phyloP scores from a whole-genome alignment of 2,888 invertebrate species.

The Hartigia nigra region DNA sequence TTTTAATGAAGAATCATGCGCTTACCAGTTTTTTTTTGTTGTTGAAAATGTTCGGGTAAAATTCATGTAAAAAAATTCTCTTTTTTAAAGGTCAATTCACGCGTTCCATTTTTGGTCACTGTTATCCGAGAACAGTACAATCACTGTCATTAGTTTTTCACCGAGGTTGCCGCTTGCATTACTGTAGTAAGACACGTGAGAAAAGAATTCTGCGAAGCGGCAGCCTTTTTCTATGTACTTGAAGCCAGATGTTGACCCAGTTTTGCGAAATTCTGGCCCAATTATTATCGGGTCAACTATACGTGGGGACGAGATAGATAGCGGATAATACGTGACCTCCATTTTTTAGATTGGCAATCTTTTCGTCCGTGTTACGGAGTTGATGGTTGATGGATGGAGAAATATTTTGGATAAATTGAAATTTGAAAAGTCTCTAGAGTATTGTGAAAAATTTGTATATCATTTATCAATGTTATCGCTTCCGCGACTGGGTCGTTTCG shows the following conservation, averaged over 20 bases:
- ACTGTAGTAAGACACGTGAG: neutral
- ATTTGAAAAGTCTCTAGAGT: no score
- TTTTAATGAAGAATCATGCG: no score
- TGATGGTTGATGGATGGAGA: neutral
- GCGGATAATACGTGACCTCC: neutral
- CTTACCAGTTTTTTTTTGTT: no score
- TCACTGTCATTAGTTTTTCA: neutral
- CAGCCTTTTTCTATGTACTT: neutral
- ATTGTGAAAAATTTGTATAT: neutral
- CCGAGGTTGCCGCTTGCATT: neutral
- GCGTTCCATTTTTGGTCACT: neutral
- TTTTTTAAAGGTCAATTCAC: neutral
- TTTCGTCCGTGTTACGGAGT: no score
- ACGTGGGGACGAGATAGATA: neutral
- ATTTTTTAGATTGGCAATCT: neutral
- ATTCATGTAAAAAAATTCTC: neutral
- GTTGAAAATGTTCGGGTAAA: neutral
- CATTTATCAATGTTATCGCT: neutral
- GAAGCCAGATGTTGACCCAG: neutral
- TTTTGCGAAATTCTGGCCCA: neutral
- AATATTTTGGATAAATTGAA: neutral
- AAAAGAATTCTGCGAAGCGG: neutral
- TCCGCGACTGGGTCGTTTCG: neutral
- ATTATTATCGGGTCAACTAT: neutral
- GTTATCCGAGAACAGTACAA: neutral